Evolutionary conservation across 2,888 invertebrate genomes (phyloP), one percentile per base, ranked within the genome.

Genomic region (Zhuqinia jingwanae): DNA sequence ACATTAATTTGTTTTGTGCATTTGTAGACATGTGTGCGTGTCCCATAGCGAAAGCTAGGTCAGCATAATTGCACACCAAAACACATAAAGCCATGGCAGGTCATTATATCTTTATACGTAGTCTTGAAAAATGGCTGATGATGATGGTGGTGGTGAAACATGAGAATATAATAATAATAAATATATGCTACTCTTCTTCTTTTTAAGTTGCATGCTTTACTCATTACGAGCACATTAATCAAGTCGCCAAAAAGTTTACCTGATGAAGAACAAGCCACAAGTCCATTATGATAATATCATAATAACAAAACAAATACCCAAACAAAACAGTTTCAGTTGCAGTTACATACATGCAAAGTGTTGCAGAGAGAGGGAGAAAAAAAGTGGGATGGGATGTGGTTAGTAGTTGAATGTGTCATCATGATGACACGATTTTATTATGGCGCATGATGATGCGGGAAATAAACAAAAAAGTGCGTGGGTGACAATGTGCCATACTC

Each of bases 391-490:
- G 63, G 63, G 22, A 25, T 3, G n/a, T n/a, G n/a, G n/a, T n/a
- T n/a, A n/a, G n/a, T n/a, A 13, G 42, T 11, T 58, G 76, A 47
- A 30, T 56, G n/a, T n/a, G 30, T 58, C 25, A 58, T 22, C 25
- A 75, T 17, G 75, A 56, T 73, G 80, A 22, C 45, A 45, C 15
- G 20, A 47, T 8, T 22, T n/a, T n/a, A n/a, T n/a, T n/a, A n/a
- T n/a, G n/a, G n/a, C n/a, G 11, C 13, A 56, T 20, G 10, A 70
- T n/a, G 70, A 42, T 68, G 56, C 56, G 58, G 80, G 83, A 83
- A 83, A 73, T 70, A 45, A n/a, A n/a, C n/a, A n/a, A n/a, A n/a
- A n/a, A 70, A 42, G 65, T 65, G 83, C 83, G 83, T 83, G 83
- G 83, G 83, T 83, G 83, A 63, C 76, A 75, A 45, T 73, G 13